phyloP scores from a whole-genome alignment of 37 sponge, comb jelly and placozoan species.

The Cliona cf. orientalis region DNA sequence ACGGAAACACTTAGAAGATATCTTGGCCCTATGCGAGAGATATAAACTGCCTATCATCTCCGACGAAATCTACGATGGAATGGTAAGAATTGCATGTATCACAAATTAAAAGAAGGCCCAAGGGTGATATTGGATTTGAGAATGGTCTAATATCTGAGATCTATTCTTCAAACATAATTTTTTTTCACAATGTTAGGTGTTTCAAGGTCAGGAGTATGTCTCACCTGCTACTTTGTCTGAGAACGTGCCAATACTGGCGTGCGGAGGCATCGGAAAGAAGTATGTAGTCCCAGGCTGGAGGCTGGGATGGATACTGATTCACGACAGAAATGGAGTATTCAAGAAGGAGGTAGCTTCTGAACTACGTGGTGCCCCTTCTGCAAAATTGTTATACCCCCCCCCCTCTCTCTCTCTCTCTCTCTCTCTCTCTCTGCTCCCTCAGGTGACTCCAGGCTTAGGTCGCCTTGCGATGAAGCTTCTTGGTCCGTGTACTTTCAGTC shows the following conservation, averaged over 20 bases:
- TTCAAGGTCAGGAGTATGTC: conserved; percentile 65
- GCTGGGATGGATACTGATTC: conserved; percentile 92
- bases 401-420: too few species aligned
- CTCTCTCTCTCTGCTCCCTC: too few species aligned
- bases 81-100: too few species aligned
- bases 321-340: conserved; percentile 79
- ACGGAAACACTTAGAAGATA: conserved; percentile 66
- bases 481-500: conserved; percentile 86
- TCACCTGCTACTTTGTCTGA: conserved; percentile 56
- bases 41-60: conserved; percentile 83
- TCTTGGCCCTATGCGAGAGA: conserved; percentile 75
- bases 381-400: too few species aligned
- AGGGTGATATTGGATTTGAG: too few species aligned
- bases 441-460: conserved; percentile 57
- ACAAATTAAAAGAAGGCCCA: too few species aligned
- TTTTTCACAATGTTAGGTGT: conserved; percentile 70
- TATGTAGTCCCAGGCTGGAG: conserved; percentile 97
- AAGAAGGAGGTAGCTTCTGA: conserved; percentile 46
- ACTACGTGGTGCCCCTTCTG: too few species aligned
- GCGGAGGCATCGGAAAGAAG: conserved; percentile 84
- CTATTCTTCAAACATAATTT: too few species aligned
- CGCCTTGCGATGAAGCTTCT: conserved; percentile 72
- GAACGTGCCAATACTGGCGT: conserved; percentile 85
- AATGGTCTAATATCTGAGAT: too few species aligned
- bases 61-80: conserved; percentile 90